Base-by-base conservation (phyloP, 2,888 invertebrate species). In the Pachydiplax longipennis region DNA sequence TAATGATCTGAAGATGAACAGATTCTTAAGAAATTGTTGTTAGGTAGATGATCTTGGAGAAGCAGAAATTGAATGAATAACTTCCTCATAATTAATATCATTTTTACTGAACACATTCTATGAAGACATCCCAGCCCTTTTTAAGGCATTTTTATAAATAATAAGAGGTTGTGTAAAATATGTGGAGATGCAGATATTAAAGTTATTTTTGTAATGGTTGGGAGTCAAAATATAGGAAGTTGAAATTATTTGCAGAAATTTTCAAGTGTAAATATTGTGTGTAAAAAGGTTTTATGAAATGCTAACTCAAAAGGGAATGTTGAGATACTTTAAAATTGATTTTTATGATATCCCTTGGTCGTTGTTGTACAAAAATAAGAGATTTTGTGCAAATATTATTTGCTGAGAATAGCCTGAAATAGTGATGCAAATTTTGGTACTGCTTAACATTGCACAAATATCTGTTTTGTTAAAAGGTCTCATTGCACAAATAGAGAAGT, bases 71-170 rank as follows among this genome's bases (percentile, higher is more conserved):
- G 87, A 61, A 87, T 40, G 61, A 65, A 61, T 83, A 40, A 61
- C 61, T 87, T 87, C 87, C 58, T 37, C 61, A 58, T 37, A 40
- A 35, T 87, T 61, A 87, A 37, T 58, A 87, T 87, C 87, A 31
- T 87, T 87, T 87, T 65, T 87, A 87, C 87, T 61, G 61, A 87
- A 61, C 58, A 35, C 58, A 87, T 87, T 87, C 87, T 87, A 87
- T 87, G 61, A 61, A 87, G 87, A 87, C 87, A 87, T 87, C 87
- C 87, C 87, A 87, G 87, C 87, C 87, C 58, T 61, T 87, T 87
- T 87, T 87, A 65, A 87, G 87, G 87, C 87, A 65, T 87, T 87
- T 87, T 87, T 87, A 87, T 87, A 87, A 37, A 87, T 87, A 87
- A 87, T 65, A 87, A 22, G 87, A 87, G 87, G 87, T 87, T 87